These are phyloP conservation scores for Pangasianodon gigas DNA, from an alignment of 2,113 vertebrate species.

Conservation along the genomic window DNA sequence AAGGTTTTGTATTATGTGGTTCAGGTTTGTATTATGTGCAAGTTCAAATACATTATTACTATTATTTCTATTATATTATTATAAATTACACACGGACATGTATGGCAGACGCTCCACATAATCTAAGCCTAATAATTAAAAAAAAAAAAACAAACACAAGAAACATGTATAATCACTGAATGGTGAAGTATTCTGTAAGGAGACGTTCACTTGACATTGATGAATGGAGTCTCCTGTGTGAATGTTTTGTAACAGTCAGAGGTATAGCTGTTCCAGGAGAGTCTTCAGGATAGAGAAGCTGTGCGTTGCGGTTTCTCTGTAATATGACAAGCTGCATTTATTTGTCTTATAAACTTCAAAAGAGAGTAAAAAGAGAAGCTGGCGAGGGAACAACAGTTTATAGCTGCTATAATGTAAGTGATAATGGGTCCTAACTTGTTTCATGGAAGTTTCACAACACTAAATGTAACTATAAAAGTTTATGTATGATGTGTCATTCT, in stretches of 20 bases:
- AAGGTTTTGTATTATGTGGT: background rate
- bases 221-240: background rate
- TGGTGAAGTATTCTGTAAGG: background rate
- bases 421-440: background rate
- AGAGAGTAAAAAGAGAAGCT: background rate
- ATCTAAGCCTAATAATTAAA: background rate
- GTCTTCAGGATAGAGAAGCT: background rate
- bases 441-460: background rate
- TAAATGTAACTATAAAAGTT: background rate
- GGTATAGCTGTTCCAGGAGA: background rate
- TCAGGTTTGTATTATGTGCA: background rate
- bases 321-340: background rate
- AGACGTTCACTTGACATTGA: background rate
- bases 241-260: background rate
- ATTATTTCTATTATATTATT: background rate
- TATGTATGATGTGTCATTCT: background rate
- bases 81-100: background rate
- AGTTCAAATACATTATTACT: background rate
- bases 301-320: background rate
- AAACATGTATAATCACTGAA: background rate
- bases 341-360: background rate
- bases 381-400: background rate
- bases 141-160: background rate
- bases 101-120: no score
- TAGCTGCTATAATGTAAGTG: background rate